Evolutionary conservation across 2,113 vertebrate genomes (phyloP).

Genomic region (Buteo buteo): DNA sequence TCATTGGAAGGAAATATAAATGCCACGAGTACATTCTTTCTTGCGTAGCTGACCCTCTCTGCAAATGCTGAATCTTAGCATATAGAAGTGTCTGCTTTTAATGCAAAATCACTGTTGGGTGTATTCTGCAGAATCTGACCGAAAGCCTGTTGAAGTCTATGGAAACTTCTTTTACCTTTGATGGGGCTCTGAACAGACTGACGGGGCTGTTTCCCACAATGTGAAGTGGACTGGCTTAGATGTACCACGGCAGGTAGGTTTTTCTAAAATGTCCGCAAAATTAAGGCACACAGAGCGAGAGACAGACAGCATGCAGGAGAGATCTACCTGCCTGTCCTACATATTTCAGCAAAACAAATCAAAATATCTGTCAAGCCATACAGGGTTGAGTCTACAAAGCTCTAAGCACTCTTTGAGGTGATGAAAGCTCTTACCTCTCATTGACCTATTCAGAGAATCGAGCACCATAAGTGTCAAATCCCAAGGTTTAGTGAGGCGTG

Average conservation of each 20-base stretch:
- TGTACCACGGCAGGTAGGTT: not conserved
- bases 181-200: not conserved
- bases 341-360: not conserved
- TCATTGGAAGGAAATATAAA: not conserved
- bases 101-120: not conserved
- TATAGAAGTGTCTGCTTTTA: not conserved
- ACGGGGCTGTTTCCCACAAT: not conserved
- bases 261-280: not conserved
- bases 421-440: not conserved
- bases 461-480: not conserved
- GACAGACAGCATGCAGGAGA: not conserved
- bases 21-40: not conserved
- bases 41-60: not conserved
- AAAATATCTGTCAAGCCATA: not conserved
- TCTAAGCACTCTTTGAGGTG: not conserved
- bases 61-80: not conserved
- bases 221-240: not conserved
- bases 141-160: not conserved
- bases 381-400: not conserved
- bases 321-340: not conserved
- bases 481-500: not conserved
- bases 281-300: not conserved
- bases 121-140: not conserved
- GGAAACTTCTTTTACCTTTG: not conserved
- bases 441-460: not conserved